Percentiles rank a stretch among this genome's conserved stretches.
phyloP scores from a whole-genome alignment of 2,888 invertebrate species.

The Tuta absoluta region DNA sequence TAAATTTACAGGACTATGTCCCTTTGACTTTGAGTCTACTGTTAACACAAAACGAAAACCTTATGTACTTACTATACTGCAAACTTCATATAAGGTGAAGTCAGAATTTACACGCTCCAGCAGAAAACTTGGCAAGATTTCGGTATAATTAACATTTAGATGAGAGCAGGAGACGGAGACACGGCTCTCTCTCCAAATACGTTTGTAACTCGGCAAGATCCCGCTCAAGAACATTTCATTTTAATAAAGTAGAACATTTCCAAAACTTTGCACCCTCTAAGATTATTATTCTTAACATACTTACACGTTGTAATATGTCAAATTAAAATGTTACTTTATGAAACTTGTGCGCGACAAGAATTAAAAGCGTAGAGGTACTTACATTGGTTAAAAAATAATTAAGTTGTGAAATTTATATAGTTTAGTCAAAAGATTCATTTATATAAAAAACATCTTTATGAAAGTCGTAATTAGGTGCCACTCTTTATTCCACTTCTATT shows the following conservation, averaged over 20 bases:
- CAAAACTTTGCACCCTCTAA: slow-evolving; percentile 12
- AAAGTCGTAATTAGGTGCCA: too few species aligned
- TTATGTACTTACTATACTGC: neutral
- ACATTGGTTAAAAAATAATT: too few species aligned
- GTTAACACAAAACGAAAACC: neutral
- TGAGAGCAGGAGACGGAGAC: slow-evolving; percentile 16
- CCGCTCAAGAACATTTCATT: slow-evolving; percentile 11
- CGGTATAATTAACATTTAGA: slow-evolving; percentile 29
- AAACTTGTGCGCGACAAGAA: neutral
- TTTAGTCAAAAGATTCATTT: too few species aligned
- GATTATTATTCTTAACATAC: slow-evolving; percentile 12
- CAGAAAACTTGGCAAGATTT: slow-evolving; percentile 30
- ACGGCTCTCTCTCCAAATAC: slow-evolving; percentile 23
- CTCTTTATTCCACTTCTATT: too few species aligned
- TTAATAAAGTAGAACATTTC: slow-evolving; percentile 14
- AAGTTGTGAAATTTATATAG: too few species aligned
- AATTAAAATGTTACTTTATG: neutral
- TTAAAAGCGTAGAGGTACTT: too few species aligned
- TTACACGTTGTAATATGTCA: slow-evolving; percentile 6
- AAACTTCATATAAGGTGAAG: slow-evolving; percentile 18
- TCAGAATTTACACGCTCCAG: slow-evolving; percentile 21
- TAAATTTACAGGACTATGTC: neutral
- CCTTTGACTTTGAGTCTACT: neutral
- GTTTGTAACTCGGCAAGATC: slow-evolving; percentile 22
- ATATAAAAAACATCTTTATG: too few species aligned